Conservation (phyloP, 2,113 vertebrate genomes). For the Delphinapterus leucas region DNA sequence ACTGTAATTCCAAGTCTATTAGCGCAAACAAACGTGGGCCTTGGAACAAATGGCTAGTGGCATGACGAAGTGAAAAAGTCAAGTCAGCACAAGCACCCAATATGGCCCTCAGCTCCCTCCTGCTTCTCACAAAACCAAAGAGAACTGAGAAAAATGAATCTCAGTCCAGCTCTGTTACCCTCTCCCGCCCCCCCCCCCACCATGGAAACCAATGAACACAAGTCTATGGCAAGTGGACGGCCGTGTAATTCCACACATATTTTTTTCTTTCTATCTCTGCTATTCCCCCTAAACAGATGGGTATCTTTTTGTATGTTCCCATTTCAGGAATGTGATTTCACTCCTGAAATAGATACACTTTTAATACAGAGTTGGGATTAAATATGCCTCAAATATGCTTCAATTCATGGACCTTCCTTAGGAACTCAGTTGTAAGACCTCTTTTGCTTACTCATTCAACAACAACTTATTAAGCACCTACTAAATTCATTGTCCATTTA, state of each 20-base stretch:
- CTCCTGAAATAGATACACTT: neutral
- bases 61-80: neutral
- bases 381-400: neutral
- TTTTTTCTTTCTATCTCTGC: neutral
- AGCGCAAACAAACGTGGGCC: neutral
- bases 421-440: neutral
- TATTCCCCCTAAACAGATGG: neutral
- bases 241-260: neutral
- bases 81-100: neutral
- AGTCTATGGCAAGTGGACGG: neutral
- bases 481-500: neutral
- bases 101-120: neutral
- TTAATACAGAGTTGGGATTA: neutral
- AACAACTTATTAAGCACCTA: conserved; percentile 11
- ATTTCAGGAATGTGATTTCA: neutral
- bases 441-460: neutral
- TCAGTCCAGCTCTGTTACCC: neutral
- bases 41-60: neutral
- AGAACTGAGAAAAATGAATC: neutral
- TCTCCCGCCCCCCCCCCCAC: accelerated
- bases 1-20: neutral
- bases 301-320: neutral
- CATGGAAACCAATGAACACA: neutral
- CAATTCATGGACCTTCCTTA: neutral
- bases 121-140: neutral